These are phyloP conservation scores for Drosophila gunungcola DNA, from an alignment of 1,140 invertebrate species.

Conservation along the genomic window DNA sequence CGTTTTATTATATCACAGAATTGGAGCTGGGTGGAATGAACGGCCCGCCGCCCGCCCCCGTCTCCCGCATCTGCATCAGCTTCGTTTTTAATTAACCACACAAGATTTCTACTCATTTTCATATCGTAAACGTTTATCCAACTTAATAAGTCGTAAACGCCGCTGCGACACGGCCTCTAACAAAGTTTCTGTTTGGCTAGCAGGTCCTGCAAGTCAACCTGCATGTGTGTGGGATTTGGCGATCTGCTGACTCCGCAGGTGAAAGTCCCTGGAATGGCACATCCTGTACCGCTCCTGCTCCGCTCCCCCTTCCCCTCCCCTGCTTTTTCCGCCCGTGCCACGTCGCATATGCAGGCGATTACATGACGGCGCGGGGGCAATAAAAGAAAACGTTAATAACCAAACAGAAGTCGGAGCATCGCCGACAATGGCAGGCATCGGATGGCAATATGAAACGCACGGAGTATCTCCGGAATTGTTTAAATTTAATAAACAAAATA, in stretches of 20 bases:
- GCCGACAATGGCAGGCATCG: slow-evolving; percentile 35
- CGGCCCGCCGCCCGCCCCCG: no score
- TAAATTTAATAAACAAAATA: neutral
- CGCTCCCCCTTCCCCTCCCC: neutral
- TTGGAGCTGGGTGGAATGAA: slow-evolving; percentile 5
- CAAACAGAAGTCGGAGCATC: slow-evolving; percentile 22
- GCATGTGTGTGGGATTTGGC: slow-evolving; percentile 64
- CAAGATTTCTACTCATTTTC: slow-evolving; percentile 82
- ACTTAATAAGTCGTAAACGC: slow-evolving; percentile 84
- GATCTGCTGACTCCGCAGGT: slow-evolving; percentile 63
- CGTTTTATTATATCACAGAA: slow-evolving; percentile 62
- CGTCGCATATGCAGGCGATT: slow-evolving; percentile 45
- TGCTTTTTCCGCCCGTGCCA: slow-evolving; percentile 14
- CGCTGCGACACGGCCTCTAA: slow-evolving; percentile 66
- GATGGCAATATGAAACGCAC: neutral
- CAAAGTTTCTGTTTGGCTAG: slow-evolving; percentile 51
- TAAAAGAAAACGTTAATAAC: slow-evolving; percentile 59
- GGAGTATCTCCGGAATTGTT: neutral
- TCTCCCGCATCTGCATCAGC: slow-evolving; percentile 2
- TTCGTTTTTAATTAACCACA: slow-evolving; percentile 81
- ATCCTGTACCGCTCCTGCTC: slow-evolving; percentile 23
- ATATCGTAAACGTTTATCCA: slow-evolving; percentile 84
- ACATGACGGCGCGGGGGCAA: slow-evolving; percentile 53
- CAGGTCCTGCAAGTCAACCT: slow-evolving; percentile 11
- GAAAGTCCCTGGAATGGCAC: slow-evolving; percentile 38